Percentiles rank a stretch among this genome's conserved stretches.
phyloP scores from a whole-genome alignment of 2,797 vertebrate species.

The Champsocephalus esox region DNA sequence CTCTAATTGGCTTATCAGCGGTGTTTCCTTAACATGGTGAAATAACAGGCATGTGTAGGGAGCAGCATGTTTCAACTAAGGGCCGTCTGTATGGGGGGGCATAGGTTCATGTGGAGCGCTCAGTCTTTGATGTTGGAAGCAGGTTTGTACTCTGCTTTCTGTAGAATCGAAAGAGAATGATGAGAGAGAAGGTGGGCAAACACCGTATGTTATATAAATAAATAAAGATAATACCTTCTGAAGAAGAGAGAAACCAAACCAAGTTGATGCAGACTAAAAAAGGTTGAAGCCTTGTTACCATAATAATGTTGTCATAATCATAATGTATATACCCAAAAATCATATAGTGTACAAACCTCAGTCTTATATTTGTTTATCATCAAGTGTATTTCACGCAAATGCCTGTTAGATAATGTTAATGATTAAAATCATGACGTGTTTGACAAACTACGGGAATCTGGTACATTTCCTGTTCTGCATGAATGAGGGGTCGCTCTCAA shows the following conservation, averaged over 20 bases:
- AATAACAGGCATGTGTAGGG: slow-evolving; percentile 12
- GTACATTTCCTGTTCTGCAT: background rate
- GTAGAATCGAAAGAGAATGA: slow-evolving; percentile 12
- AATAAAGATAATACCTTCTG: no score
- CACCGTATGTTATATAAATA: background rate
- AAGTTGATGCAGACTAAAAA: no score
- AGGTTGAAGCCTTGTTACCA: no score
- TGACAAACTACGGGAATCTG: slow-evolving; percentile 4
- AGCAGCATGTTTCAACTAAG: slow-evolving; percentile 5
- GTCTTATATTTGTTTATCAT: no score
- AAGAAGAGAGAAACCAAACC: no score
- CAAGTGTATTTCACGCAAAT: no score
- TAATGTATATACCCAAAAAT: no score
- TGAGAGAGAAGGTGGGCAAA: background rate
- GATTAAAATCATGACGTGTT: background rate
- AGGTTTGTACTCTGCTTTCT: background rate
- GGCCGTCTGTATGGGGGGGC: background rate
- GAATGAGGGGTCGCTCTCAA: slow-evolving; percentile 16
- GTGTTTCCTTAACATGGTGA: background rate
- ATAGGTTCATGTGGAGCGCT: background rate
- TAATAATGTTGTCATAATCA: no score
- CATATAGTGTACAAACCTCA: no score
- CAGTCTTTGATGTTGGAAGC: slow-evolving; percentile 14
- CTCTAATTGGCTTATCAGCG: slow-evolving; percentile 44
- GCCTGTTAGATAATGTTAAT: no score